phyloP scores from a whole-genome alignment of 2,797 vertebrate genomes.

The Pangasius djambal region DNA sequence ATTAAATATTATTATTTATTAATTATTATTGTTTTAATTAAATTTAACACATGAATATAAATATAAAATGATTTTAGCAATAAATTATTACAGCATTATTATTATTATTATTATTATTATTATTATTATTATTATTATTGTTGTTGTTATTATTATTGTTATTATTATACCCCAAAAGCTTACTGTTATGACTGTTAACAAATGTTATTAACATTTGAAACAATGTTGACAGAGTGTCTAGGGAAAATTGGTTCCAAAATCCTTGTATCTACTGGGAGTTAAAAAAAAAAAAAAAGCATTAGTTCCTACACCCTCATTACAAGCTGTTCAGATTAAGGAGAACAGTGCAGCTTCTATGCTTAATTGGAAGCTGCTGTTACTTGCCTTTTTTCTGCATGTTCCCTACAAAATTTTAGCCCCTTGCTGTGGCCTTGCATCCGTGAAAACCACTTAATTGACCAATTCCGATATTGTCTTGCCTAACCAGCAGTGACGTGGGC shows the following conservation, averaged over 20 bases:
- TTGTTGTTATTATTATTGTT: neutral
- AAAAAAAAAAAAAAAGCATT: neutral
- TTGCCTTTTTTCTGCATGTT: neutral
- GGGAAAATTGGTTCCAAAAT: neutral
- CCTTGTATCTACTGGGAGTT: neutral
- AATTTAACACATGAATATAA: neutral
- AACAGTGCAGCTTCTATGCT: conserved; percentile 10
- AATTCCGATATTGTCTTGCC: conserved; percentile 39
- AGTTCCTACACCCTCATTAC: neutral
- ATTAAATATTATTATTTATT: no score
- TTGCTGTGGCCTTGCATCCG: conserved; percentile 18
- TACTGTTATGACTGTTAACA: neutral
- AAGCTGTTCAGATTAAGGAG: neutral
- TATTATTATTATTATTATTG: neutral
- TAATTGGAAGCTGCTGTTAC: conserved; percentile 20
- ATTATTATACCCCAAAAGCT: neutral
- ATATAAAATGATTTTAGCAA: neutral
- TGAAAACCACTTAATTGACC: conserved; percentile 50
- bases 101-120: neutral
- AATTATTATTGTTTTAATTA: no score
- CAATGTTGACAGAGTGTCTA: no score
- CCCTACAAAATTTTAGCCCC: conserved; percentile 26
- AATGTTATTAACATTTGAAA: neutral
- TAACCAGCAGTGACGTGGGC: conserved; percentile 41
- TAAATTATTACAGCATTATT: neutral